Percentiles rank a stretch among this genome's conserved stretches.
Evolutionary conservation across 2,797 vertebrate genomes (phyloP).

Genomic region (Falco cherrug): DNA sequence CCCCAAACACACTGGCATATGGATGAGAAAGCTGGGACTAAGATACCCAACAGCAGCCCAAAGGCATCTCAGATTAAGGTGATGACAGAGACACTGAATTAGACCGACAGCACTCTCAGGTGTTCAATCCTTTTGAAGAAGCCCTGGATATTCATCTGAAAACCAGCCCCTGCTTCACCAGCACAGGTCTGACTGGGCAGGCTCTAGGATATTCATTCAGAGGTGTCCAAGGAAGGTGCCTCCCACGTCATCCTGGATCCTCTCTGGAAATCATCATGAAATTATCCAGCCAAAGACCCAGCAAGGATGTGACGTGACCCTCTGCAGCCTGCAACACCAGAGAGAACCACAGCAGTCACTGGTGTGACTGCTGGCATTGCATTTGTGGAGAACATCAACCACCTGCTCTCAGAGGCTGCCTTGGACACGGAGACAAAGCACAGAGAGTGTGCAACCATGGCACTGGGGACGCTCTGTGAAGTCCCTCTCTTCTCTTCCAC

Average conservation of each 20-base stretch:
- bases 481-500: background rate
- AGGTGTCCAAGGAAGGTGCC: background rate
- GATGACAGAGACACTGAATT: background rate
- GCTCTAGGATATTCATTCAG: background rate
- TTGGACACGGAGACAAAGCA: background rate
- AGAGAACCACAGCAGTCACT: background rate
- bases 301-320: background rate
- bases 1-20: background rate
- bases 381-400: background rate
- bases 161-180: background rate
- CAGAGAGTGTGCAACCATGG: background rate
- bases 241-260: background rate
- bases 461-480: background rate
- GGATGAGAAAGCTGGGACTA: background rate
- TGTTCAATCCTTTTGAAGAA: background rate
- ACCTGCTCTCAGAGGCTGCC: fast-evolving
- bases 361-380: background rate
- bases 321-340: background rate
- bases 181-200: background rate
- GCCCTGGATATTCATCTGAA: background rate
- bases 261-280: background rate
- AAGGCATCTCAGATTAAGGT: background rate
- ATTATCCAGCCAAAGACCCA: background rate
- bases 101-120: background rate
- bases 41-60: background rate